Conservation (phyloP, 1,140 invertebrate species). For the Anoplolepis gracilipes region DNA sequence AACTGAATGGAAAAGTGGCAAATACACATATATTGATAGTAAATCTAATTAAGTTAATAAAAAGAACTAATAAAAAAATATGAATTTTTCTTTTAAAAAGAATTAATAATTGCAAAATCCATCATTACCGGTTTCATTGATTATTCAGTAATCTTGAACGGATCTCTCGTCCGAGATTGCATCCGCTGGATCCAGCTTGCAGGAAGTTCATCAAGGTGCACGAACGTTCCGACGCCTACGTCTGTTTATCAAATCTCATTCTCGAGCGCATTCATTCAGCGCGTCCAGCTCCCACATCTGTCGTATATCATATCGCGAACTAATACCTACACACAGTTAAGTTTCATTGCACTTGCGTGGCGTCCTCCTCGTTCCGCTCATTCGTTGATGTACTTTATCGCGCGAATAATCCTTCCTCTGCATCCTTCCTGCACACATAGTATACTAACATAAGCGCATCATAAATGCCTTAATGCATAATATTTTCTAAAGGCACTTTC, state of each 20-base stretch:
- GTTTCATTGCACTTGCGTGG: slow-evolving; percentile 38
- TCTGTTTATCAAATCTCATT: slow-evolving; percentile 52
- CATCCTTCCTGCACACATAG: not conserved
- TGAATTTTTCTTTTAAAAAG: not conserved
- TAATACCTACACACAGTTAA: slow-evolving; percentile 23
- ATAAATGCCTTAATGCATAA: not conserved
- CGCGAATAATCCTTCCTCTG: not conserved
- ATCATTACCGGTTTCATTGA: not conserved
- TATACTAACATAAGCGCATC: not conserved
- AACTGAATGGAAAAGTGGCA: not conserved
- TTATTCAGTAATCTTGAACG: slow-evolving; percentile 1
- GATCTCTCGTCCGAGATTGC: not conserved
- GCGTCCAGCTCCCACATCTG: slow-evolving; percentile 25
- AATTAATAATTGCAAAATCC: not conserved
- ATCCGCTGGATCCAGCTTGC: not conserved
- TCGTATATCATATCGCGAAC: slow-evolving; percentile 32
- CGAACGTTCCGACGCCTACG: slow-evolving; percentile 23
- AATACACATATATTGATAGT: too few species aligned
- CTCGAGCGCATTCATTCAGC: slow-evolving; percentile 41
- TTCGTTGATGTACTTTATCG: not conserved
- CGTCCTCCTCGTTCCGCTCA: not conserved
- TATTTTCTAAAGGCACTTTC: not conserved
- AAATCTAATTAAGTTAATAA: not conserved
- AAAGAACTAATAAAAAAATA: not conserved
- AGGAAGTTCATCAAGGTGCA: slow-evolving; percentile 52